phyloP scores from a whole-genome alignment of 2,888 invertebrate species.

The Gandaritis pyraliata region DNA sequence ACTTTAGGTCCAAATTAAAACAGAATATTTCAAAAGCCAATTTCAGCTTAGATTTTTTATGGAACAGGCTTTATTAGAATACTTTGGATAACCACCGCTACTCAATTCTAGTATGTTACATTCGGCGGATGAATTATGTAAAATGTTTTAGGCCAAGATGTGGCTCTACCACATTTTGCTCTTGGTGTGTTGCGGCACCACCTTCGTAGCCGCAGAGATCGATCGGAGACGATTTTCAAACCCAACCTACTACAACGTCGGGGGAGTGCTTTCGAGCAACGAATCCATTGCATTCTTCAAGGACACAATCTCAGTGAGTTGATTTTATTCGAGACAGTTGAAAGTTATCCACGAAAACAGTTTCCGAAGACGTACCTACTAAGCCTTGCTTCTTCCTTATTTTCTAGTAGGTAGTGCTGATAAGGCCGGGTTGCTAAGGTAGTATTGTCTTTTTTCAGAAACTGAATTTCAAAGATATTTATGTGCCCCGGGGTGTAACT shows the following conservation, averaged over 20 bases:
- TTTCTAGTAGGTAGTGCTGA: no score
- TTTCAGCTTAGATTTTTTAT: no score
- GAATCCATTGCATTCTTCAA: conserved; percentile 92
- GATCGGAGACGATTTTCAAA: conserved; percentile 79
- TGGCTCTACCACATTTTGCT: conserved; percentile 47
- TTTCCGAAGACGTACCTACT: no score
- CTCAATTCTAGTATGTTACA: background rate
- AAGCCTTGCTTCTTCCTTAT: no score
- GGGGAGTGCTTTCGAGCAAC: conserved; percentile 95
- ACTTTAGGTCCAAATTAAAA: background rate
- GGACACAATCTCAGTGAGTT: conserved; percentile 91
- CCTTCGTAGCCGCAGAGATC: conserved; percentile 57
- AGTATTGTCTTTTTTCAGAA: conserved; percentile 83
- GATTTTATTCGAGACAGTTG: no score
- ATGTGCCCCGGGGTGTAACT: conserved; percentile 92
- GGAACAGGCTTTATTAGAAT: background rate
- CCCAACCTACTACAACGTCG: conserved; percentile 92
- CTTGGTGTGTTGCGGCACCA: conserved; percentile 41
- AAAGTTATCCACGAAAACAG: no score
- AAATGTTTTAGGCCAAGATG: conserved; percentile 45
- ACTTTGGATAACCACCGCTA: no score
- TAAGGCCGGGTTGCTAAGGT: no score
- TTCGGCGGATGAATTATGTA: background rate
- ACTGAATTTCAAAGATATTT: conserved; percentile 92
- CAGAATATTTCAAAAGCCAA: no score